Conservation (phyloP, 2,797 vertebrate genomes). For the Morelia viridis region DNA sequence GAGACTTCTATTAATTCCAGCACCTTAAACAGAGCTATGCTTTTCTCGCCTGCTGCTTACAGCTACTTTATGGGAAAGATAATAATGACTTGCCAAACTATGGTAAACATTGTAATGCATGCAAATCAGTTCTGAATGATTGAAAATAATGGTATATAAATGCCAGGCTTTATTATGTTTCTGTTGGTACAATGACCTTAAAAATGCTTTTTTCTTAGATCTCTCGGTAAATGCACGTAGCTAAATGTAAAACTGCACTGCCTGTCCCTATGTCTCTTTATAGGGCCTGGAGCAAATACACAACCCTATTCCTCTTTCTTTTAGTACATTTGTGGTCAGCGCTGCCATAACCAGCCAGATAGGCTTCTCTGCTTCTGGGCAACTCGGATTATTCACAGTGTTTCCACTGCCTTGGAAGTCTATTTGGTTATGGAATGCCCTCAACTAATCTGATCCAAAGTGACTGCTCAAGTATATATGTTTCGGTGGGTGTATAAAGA, state of each 20-base stretch:
- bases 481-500: not conserved
- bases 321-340: not conserved
- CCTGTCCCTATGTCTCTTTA: not conserved
- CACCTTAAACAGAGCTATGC: not conserved
- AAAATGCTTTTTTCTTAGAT: not conserved
- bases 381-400: constrained; percentile 9
- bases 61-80: not conserved
- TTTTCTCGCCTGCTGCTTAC: not conserved
- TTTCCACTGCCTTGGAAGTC: constrained; percentile 12
- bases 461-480: not conserved
- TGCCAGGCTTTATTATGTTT: not conserved
- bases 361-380: not conserved
- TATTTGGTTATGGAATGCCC: not conserved
- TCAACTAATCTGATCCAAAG: not conserved
- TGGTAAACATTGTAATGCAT: not conserved
- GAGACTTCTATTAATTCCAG: not conserved
- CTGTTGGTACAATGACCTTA: not conserved
- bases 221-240: not conserved
- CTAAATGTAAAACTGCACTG: not conserved
- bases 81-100: not conserved
- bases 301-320: not conserved
- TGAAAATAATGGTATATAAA: not conserved
- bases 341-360: not conserved
- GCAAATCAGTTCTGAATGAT: not conserved
- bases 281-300: not conserved